Base-by-base conservation (phyloP, 2,797 vertebrate genomes). In the Melopsittacus undulatus region DNA sequence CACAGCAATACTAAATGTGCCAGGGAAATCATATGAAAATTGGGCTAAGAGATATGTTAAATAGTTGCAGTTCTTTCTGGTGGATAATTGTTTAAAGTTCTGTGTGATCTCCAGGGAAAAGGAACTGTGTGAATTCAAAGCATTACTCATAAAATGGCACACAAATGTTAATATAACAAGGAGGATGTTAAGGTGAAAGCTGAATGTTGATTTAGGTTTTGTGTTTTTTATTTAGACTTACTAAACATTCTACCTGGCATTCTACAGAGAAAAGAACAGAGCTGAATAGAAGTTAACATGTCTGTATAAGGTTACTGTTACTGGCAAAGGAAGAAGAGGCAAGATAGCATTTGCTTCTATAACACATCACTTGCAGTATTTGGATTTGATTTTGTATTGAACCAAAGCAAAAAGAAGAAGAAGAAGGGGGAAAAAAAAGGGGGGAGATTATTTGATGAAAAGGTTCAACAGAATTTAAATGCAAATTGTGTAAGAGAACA, bases 61-160 rank as follows among this genome's bases (percentile, higher is more conserved):
- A 85, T 81, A 68, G 67, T 66, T 91, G 30, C 13, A 69, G 22
- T 80, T 89, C 59, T 94, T 96, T 51, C 40, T 92, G 54, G 27
- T 85, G 30, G 48, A 32, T 87, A 92, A 83, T 93, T 92, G 51
- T 61, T 93, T 87, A 46, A 81, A 69, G 21, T 86, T 93, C 48
- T 81, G 23, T 72, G 24, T n/a, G 38, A 85, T 81, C 45, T 75
- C 49, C 62, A 79, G 30, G 49, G 46, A 78, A 90, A 90, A 34
- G 22, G 13, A 90, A 21, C 34, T 8, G 7, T 16, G 29, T 38
- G 51, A 82, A 84, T 89, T 87, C 67, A 84, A 82, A 84, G 64
- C 1, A 2, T 62, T 54, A 38, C 23, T 74, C 34, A 27, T 52
- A 57, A 59, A 40, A 15, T 76, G 46, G 9, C 2, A 2, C 36